Base-by-base conservation (phyloP, 2,797 vertebrate species). In the Poecilia picta region DNA sequence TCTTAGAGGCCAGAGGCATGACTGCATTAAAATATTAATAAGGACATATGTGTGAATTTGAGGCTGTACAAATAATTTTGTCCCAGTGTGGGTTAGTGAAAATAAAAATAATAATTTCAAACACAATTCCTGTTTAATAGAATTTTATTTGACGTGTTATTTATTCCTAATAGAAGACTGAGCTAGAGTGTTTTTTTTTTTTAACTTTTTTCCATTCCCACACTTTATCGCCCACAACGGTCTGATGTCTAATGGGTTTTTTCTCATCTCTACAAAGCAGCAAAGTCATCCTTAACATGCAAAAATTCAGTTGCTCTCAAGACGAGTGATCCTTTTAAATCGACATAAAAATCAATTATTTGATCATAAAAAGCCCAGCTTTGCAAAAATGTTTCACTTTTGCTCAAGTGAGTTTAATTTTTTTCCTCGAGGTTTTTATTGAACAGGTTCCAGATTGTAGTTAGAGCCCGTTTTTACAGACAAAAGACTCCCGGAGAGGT, bases 391-490 rank as follows among this genome's bases (percentile, higher is more conserved):
- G 0, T 41, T 57, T 53, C 31, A 8, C 1, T 62, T 0, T 0
- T 5, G n/a, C n/a, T 73, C 78, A 4, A 36, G 23, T 72, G 74
- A 77, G 49, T 78, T 70, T 74, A 31, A 18, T 33, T 41, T 25
- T 15, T 47, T 47, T 18, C 15, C 4, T 79, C 73, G 64, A 53
- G 8, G n/a, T 62, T 81, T 77, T 76, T 41, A 36, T 20, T 71
- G 36, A 83, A 74, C 47, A 51, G 5, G 23, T 76, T 68, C 36
- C 68, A 75, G n/a, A 59, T 80, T 83, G 86, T 31, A 59, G 74
- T 71, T 47, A 78, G 59, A 28, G 12, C 8, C 53, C 0, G 33
- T 81, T 85, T 57, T 79, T 49, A 41, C 11, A 53, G 73, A 68
- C 71, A 47, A 75, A 78, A 77, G 0, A 53, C 76, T 83, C 68